phyloP scores from a whole-genome alignment of 1,140 invertebrate species.

The Glossosoma conforme region DNA sequence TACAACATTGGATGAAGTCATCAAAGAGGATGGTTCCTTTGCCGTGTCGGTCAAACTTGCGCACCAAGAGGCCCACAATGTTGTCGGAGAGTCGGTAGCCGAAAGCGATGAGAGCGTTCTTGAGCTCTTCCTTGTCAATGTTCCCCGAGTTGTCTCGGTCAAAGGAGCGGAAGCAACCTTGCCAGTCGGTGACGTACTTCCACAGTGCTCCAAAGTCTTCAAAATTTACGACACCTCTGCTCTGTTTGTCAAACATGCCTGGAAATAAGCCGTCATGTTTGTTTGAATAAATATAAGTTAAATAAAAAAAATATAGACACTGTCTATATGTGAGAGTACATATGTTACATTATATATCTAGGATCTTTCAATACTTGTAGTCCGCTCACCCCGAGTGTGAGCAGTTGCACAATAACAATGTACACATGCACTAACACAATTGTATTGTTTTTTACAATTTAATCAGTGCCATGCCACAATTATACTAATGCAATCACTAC shows the following conservation, averaged over 20 bases:
- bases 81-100: slow-evolving; percentile 88
- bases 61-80: slow-evolving; percentile 76
- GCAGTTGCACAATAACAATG: too few relatives aligned
- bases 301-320: neutral
- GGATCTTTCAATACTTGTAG: too few relatives aligned
- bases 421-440: too few relatives aligned
- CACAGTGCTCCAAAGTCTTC: slow-evolving; percentile 92
- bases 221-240: slow-evolving; percentile 86
- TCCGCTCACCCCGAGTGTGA: too few relatives aligned
- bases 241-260: slow-evolving; percentile 97
- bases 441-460: too few relatives aligned
- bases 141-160: slow-evolving; percentile 94
- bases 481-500: too few relatives aligned
- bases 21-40: slow-evolving; percentile 91
- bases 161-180: slow-evolving; percentile 91
- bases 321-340: too few relatives aligned
- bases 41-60: slow-evolving; percentile 93
- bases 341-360: too few relatives aligned
- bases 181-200: slow-evolving; percentile 99
- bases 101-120: slow-evolving; percentile 85
- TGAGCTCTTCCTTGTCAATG: slow-evolving; percentile 87
- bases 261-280: too few relatives aligned
- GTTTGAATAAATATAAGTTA: slow-evolving; percentile 8
- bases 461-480: too few relatives aligned
- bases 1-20: slow-evolving; percentile 97